Base-by-base conservation (phyloP, 2,113 vertebrate species). In the Chlamydotis undulata region DNA sequence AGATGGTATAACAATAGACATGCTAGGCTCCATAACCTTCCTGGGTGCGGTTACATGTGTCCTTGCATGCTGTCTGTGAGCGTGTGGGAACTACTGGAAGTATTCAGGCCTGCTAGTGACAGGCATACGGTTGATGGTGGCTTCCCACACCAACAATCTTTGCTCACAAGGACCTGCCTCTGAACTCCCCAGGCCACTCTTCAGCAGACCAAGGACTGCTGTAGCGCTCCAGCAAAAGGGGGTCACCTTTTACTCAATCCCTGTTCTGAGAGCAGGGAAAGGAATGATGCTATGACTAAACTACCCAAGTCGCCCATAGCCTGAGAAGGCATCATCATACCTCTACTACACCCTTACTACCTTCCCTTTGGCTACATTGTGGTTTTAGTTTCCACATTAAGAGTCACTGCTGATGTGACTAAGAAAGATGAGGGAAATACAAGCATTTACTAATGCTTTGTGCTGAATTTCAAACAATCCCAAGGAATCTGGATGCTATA, bases 381-480 rank as follows among this genome's bases (percentile, higher is more conserved):
- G 56, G 14, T 9, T 45, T 78, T 31, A 6, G 12, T 60, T 92
- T 57, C 43, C 69, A 22, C 61, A 19, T 24, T 80, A 39, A 53
- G 59, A 69, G 18, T 56, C 33, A 24, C 22, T 25, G 19, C 49
- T 95, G 61, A 85, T 0, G 2, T 39, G 53, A 64, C n/a, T 37
- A 56, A 90, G 61, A 26, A 37, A 9, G 45, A 56, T 1, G 25
- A 7, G 8, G 33, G 37, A 43, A 75, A 74, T 24, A 50, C 2
- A 56, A 92, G 29, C 43, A 63, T 92, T 92, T 88, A 76, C 94
- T 93, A 88, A 87, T 67, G 64, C 28, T 94, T 89, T 89, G 43
- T 83, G 61, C 73, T 69, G 86, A 76, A 68, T 94, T 93, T 91
- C 80, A 87, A 84, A 91, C 1, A 0, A 75, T 91, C 59, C 56